phyloP scores from a whole-genome alignment of 2,888 invertebrate genomes.

The Lycocerus yunnanus region DNA sequence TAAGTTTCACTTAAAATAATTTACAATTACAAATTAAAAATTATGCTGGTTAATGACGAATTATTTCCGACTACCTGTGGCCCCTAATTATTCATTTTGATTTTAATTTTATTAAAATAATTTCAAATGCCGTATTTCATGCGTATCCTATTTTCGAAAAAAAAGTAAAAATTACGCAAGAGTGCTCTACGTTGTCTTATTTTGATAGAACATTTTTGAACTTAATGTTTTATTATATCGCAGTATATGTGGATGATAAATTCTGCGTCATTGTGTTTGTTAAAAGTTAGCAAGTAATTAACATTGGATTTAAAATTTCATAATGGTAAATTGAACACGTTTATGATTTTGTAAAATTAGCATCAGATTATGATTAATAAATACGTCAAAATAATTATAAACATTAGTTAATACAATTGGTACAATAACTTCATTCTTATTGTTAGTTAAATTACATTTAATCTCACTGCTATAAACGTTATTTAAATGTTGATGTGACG shows the following conservation, averaged over 20 bases:
- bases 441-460: background rate
- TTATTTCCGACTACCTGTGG: background rate
- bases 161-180: background rate
- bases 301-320: background rate
- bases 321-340: background rate
- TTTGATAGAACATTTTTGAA: too few relatives aligned
- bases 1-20: background rate
- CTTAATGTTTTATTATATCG: too few relatives aligned
- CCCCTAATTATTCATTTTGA: background rate
- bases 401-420: background rate
- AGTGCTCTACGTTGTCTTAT: too few relatives aligned
- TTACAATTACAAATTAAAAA: background rate
- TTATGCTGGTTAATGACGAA: background rate
- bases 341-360: background rate
- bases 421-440: background rate
- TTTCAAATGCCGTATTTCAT: background rate
- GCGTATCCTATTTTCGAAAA: background rate
- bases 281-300: background rate
- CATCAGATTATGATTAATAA: background rate
- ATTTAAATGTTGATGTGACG: background rate
- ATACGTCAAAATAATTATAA: background rate
- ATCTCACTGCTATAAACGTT: background rate
- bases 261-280: background rate
- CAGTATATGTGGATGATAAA: too few relatives aligned
- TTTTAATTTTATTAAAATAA: background rate